Evolutionary conservation across 2,888 invertebrate genomes (phyloP).

Genomic region (Dioctria linearis): DNA sequence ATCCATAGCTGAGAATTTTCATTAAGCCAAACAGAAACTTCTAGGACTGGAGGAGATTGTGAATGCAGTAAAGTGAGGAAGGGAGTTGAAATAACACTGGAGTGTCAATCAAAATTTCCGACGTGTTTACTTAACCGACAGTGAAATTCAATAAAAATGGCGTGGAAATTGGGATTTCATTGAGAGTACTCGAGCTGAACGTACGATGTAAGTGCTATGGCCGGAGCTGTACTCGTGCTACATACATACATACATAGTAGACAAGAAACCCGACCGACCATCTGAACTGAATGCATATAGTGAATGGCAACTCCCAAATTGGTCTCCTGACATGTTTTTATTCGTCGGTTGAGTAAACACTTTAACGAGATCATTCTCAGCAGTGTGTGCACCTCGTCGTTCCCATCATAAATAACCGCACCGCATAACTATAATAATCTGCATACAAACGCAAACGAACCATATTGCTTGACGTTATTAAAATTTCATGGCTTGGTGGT

Average conservation of each 20-base stretch:
- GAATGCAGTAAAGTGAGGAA: conserved; percentile 46
- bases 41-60: conserved; percentile 40
- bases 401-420: not conserved
- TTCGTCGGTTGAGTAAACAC: conserved; percentile 43
- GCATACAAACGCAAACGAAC: conserved; percentile 11
- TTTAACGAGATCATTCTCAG: conserved; percentile 39
- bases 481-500: conserved; percentile 32
- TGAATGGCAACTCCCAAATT: conserved; percentile 39
- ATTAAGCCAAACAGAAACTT: conserved; percentile 48
- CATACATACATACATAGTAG: not conserved
- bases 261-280: not conserved
- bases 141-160: conserved; percentile 60
- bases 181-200: conserved; percentile 56
- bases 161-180: conserved; percentile 55
- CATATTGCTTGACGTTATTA: conserved; percentile 1
- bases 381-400: not conserved
- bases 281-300: not conserved
- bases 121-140: conserved; percentile 60
- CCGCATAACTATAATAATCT: conserved; percentile 28
- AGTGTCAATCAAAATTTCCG: conserved; percentile 60
- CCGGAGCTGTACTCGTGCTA: not conserved
- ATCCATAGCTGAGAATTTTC: not conserved
- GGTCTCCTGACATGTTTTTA: conserved; percentile 43
- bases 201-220: not conserved
- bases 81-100: conserved; percentile 58